Evolutionary conservation across 2,113 vertebrate species (phyloP), one percentile per base, ranked within the genome.

Genomic region (Reinhardtius hippoglossoides): DNA sequence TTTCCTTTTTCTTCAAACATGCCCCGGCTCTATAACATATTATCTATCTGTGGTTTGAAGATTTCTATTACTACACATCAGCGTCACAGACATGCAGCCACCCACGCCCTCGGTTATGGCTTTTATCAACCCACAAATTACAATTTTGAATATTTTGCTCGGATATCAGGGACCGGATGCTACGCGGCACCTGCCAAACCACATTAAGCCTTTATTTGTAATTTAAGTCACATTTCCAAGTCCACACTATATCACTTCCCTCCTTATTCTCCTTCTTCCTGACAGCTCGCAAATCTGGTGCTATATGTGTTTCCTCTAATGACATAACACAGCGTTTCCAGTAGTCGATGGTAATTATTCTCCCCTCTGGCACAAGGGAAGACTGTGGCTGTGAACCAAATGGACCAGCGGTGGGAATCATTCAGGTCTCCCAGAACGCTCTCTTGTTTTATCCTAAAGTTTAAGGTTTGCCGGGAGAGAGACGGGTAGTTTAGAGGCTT

Each of bases 61-160:
- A 57, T 62, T 66, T 26, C 72, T 24, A 68, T 83, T 74, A 57
- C 26, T 13, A 26, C 42, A 82, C 40, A 63, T 84, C 48, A 68
- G 54, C 9, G 57, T 35, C 71, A 84, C 55, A 64, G 63, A 67
- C 67, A 71, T 37, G 26, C 46, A 78, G 15, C 56, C 63, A 67
- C 78, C 71, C 57, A 69, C 74, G 31, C 21, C 24, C 74, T 24
- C 44, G 54, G 60, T 67, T 72, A 10, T 70, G 35, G 4, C 24
- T 82, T 81, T 76, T 74, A 77, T 75, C 72, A 83, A 60, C 54
- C 37, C 69, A 78, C 31, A 71, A 82, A 87, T 85, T 77, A 80
- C 46, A 89, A 64, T 79, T 81, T 86, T 9, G 77, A 64, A 87
- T 87, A 26, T 75, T 66, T 48, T 64, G 44, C 55, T 64, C 44